A percentile compares a stretch with the other conserved stretches of the same genome.
Evolutionary conservation across 1,140 invertebrate genomes (phyloP).

Genomic region (Nasonia giraulti): DNA sequence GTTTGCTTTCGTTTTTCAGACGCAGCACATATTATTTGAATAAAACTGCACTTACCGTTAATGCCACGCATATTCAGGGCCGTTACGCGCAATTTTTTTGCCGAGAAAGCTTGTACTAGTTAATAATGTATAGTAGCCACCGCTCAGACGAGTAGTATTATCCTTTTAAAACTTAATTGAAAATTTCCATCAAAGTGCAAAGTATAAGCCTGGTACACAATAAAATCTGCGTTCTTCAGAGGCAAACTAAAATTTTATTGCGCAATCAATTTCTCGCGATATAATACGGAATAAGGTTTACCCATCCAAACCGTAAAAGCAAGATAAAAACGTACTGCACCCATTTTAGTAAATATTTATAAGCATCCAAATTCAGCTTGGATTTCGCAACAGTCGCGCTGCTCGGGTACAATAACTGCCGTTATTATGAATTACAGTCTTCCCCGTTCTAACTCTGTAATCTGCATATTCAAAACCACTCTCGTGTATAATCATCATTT

Average conservation of each 20-base stretch:
- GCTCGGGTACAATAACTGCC: constrained; percentile 22
- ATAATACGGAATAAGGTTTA: no score
- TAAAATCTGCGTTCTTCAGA: no score
- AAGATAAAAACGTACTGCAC: no score
- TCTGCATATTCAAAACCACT: constrained; percentile 34
- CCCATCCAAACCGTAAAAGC: no score
- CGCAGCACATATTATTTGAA: no score
- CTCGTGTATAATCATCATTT: constrained; percentile 29
- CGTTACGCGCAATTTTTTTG: no score
- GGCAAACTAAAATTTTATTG: no score
- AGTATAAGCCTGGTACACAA: not conserved
- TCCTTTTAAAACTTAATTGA: not conserved
- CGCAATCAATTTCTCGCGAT: no score
- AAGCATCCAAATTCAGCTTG: not conserved
- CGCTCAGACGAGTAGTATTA: not conserved
- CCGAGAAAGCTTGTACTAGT: not conserved
- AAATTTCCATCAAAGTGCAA: not conserved
- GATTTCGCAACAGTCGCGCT: not conserved
- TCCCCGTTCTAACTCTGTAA: constrained; percentile 26
- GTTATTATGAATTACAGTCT: constrained; percentile 19
- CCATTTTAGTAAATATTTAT: not conserved
- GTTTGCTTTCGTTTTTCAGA: not conserved
- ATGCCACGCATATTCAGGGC: no score
- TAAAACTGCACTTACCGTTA: no score
- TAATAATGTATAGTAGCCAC: not conserved